Percentiles rank a stretch among this genome's conserved stretches.
Evolutionary conservation across 2,113 vertebrate genomes (phyloP).

Genomic region (Pachypanchax playfairii): DNA sequence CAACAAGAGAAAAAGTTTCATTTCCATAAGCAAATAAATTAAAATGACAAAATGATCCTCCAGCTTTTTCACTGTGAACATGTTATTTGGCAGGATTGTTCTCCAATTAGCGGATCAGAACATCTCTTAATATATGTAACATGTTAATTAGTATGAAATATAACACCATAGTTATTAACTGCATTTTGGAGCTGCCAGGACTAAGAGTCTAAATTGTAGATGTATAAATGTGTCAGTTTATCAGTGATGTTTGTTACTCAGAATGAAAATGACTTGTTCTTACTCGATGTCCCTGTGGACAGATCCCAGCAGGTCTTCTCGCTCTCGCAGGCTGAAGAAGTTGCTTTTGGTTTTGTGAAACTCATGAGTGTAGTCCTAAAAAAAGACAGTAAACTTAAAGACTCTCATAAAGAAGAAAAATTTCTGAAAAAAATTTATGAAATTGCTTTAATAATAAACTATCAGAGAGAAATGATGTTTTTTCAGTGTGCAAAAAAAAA

Average conservation of each 20-base stretch:
- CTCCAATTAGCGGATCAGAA: too few species aligned
- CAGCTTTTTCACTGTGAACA: too few species aligned
- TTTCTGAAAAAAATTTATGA: too few species aligned
- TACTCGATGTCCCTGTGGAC: conserved; percentile 97
- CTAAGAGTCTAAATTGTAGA: neutral
- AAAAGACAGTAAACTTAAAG: neutral
- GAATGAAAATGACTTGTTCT: conserved; percentile 62
- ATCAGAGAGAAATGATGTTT: too few species aligned
- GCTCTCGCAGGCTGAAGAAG: conserved; percentile 89
- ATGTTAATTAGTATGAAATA: too few species aligned
- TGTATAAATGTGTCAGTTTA: neutral
- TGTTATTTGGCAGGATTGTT: too few species aligned
- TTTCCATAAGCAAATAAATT: too few species aligned
- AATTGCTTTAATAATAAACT: too few species aligned
- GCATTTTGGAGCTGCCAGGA: neutral
- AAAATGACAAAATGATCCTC: too few species aligned
- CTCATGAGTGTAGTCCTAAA: conserved; percentile 93
- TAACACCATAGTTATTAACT: neutral
- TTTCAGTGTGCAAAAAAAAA: neutral
- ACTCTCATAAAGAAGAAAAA: too few species aligned
- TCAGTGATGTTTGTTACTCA: neutral
- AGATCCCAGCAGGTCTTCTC: conserved; percentile 94
- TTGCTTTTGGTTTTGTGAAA: conserved; percentile 98
- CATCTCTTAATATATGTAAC: too few species aligned
- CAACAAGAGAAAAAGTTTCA: too few species aligned